Conservation (phyloP, 1,140 invertebrate genomes). For the Leptopilina clavipes region DNA sequence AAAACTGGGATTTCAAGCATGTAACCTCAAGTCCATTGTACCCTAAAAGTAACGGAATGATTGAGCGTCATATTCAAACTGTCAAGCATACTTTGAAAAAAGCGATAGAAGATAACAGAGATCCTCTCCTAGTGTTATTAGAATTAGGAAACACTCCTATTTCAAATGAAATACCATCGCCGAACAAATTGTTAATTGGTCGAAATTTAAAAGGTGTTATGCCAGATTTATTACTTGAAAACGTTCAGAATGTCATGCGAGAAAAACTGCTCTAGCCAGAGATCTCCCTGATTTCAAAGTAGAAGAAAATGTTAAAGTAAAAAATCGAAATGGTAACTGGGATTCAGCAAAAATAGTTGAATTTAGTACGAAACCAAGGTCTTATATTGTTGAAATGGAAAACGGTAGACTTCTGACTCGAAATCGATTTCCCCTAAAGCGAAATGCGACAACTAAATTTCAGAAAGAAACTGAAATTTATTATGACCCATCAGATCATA, state of each 20-base stretch:
- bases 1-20: slow-evolving; percentile 50
- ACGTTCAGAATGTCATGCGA: neutral
- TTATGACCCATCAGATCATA: too few relatives aligned
- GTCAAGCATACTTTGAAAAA: slow-evolving; percentile 32
- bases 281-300: slow-evolving; percentile 16
- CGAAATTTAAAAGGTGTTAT: slow-evolving; percentile 39
- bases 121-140: slow-evolving; percentile 41
- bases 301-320: slow-evolving; percentile 19
- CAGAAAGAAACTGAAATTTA: too few relatives aligned
- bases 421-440: too few relatives aligned
- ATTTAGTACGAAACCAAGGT: slow-evolving; percentile 20
- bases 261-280: slow-evolving; percentile 25
- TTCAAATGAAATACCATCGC: slow-evolving; percentile 38
- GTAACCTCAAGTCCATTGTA: slow-evolving; percentile 56
- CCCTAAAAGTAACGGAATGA: slow-evolving; percentile 56
- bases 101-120: slow-evolving; percentile 34
- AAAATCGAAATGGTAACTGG: slow-evolving; percentile 5
- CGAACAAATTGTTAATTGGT: slow-evolving; percentile 44
- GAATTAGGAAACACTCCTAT: slow-evolving; percentile 45
- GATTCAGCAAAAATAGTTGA: slow-evolving; percentile 20
- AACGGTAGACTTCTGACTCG: slow-evolving; percentile 18
- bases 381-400: slow-evolving; percentile 26
- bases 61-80: slow-evolving; percentile 40
- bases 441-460: too few relatives aligned
- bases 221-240: slow-evolving; percentile 5